phyloP scores from a whole-genome alignment of 2,888 invertebrate species.

The Merodon equestris region DNA sequence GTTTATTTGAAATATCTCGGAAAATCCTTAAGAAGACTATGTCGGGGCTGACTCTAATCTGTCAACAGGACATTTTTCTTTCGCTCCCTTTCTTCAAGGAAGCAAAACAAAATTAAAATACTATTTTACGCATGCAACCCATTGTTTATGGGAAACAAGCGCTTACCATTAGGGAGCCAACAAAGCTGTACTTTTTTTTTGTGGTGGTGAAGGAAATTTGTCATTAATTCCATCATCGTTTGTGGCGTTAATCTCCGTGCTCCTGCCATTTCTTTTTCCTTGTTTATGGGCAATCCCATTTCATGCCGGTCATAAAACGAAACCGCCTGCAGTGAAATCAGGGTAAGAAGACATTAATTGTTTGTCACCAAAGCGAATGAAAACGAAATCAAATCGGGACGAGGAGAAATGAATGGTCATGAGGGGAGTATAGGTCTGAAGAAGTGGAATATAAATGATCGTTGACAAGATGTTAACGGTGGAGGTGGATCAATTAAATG shows the following conservation, averaged over 20 bases:
- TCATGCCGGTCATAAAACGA: background rate
- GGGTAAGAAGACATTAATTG: too few species aligned
- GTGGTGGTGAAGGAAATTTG: conserved; percentile 19
- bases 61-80: too few species aligned
- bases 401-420: too few species aligned
- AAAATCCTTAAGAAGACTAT: conserved; percentile 15
- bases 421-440: too few species aligned
- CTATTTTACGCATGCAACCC: background rate
- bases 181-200: conserved; percentile 31
- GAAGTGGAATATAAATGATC: too few species aligned
- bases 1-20: conserved; percentile 14
- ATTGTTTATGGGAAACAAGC: conserved; percentile 23
- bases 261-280: background rate
- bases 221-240: conserved; percentile 38
- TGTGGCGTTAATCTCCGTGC: conserved; percentile 17
- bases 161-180: conserved; percentile 22
- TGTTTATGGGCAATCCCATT: conserved; percentile 31
- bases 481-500: too few species aligned
- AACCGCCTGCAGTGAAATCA: too few species aligned
- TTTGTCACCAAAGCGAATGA: too few species aligned
- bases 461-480: too few species aligned
- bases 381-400: too few species aligned
- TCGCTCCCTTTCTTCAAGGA: too few species aligned
- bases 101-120: too few species aligned
- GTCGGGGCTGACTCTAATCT: conserved; percentile 6